Conservation (phyloP, 2,888 invertebrate species). For the Lasius platythorax region DNA sequence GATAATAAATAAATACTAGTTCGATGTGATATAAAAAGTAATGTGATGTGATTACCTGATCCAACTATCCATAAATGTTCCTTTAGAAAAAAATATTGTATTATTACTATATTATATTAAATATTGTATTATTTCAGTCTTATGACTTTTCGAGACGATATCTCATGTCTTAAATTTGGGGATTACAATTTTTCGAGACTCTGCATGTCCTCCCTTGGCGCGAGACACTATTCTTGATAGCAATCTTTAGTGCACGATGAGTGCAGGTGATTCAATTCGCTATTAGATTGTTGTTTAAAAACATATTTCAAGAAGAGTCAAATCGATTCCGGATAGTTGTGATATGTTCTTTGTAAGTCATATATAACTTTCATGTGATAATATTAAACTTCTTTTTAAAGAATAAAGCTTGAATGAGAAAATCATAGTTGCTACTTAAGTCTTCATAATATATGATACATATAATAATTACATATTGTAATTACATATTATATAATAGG, state of each 20-base stretch:
- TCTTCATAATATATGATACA: slow-evolving; percentile 48
- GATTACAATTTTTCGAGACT: not conserved
- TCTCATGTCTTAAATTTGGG: too few relatives aligned
- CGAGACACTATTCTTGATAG: not conserved
- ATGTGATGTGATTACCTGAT: too few relatives aligned
- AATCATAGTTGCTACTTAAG: slow-evolving; percentile 59
- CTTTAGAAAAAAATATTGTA: too few relatives aligned
- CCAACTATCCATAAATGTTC: too few relatives aligned
- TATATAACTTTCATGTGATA: slow-evolving; percentile 19
- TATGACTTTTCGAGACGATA: too few relatives aligned
- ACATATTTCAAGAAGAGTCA: not conserved
- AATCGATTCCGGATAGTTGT: not conserved
- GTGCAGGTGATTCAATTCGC: not conserved
- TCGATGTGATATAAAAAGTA: too few relatives aligned
- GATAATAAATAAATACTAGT: too few relatives aligned
- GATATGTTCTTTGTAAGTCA: not conserved
- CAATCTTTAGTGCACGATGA: not conserved
- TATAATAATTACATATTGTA: slow-evolving; percentile 41
- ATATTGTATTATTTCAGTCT: too few relatives aligned
- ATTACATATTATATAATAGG: slow-evolving; percentile 74
- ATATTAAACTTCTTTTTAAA: slow-evolving; percentile 9
- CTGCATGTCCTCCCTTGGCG: not conserved
- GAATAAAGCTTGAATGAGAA: slow-evolving; percentile 6
- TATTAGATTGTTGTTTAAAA: not conserved
- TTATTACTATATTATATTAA: too few relatives aligned